phyloP scores from a whole-genome alignment of 2,888 invertebrate species.

The Cosmopolites sordidus region DNA sequence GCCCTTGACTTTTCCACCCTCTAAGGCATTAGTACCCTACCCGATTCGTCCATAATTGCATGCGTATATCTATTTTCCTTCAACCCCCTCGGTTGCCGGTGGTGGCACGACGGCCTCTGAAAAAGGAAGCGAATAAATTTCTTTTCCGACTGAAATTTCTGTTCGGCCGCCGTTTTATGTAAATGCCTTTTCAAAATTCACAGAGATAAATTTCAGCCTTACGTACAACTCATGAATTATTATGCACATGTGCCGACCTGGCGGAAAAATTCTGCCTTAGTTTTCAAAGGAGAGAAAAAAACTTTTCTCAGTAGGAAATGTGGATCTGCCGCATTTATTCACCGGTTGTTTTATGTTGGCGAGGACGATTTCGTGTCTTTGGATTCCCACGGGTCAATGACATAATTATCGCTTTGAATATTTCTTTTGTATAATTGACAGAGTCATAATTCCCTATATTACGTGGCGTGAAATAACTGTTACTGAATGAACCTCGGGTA shows the following conservation, averaged over 20 bases:
- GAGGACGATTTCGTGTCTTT: too few species aligned
- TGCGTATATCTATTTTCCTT: not conserved
- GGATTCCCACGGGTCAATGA: too few species aligned
- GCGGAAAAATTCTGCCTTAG: not conserved
- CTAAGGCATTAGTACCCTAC: not conserved
- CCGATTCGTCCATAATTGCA: not conserved
- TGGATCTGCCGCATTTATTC: not conserved
- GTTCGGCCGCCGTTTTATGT: conserved; percentile 29
- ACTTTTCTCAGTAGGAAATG: not conserved
- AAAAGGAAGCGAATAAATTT: conserved; percentile 28
- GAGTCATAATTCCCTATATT: too few species aligned
- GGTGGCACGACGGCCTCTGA: conserved; percentile 3
- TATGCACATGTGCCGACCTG: not conserved
- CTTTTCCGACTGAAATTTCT: conserved; percentile 22
- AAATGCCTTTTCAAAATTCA: conserved; percentile 26
- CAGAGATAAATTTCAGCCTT: conserved; percentile 23
- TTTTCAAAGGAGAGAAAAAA: not conserved
- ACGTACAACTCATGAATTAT: not conserved
- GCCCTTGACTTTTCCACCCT: too few species aligned
- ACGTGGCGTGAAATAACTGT: too few species aligned
- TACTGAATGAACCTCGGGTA: too few species aligned
- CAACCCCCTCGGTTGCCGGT: not conserved
- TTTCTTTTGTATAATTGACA: too few species aligned
- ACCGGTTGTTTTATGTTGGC: too few species aligned
- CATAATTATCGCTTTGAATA: too few species aligned